Conservation (phyloP, 2,888 invertebrate species). For the Nephrotoma flavescens region DNA sequence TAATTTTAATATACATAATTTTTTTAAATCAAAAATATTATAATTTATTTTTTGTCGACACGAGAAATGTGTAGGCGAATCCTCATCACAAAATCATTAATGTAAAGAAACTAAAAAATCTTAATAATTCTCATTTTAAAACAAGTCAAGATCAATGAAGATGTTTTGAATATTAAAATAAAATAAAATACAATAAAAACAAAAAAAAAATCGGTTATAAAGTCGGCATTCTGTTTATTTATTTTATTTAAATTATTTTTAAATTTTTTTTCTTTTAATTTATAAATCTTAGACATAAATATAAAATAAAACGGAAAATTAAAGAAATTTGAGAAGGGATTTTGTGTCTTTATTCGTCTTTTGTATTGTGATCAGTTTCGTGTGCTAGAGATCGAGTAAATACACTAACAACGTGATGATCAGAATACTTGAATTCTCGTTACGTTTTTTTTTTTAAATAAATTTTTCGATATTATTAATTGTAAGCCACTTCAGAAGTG, state of each 20-base stretch:
- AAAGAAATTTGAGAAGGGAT: neutral
- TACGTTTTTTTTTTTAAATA: neutral
- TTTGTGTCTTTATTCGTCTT: neutral
- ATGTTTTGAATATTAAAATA: neutral
- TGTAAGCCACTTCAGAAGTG: conserved; percentile 4
- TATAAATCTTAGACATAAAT: conserved; percentile 2
- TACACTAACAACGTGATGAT: neutral
- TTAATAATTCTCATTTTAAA: neutral
- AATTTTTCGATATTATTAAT: neutral
- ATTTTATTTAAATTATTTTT: neutral
- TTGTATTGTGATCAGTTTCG: neutral
- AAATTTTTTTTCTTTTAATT: neutral
- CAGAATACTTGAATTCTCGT: neutral
- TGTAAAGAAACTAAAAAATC: neutral
- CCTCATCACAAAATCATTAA: conserved; percentile 1
- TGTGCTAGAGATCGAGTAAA: neutral
- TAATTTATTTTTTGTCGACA: neutral
- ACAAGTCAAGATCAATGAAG: conserved; percentile 1
- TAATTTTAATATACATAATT: neutral
- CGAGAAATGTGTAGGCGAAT: neutral
- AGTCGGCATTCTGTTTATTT: conserved; percentile 3
- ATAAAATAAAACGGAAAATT: neutral
- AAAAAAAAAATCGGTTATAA: neutral
- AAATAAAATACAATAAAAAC: neutral
- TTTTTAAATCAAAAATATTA: neutral